Evolutionary conservation across 2,888 invertebrate species (phyloP).

Genomic region (Ectemnius continuus): DNA sequence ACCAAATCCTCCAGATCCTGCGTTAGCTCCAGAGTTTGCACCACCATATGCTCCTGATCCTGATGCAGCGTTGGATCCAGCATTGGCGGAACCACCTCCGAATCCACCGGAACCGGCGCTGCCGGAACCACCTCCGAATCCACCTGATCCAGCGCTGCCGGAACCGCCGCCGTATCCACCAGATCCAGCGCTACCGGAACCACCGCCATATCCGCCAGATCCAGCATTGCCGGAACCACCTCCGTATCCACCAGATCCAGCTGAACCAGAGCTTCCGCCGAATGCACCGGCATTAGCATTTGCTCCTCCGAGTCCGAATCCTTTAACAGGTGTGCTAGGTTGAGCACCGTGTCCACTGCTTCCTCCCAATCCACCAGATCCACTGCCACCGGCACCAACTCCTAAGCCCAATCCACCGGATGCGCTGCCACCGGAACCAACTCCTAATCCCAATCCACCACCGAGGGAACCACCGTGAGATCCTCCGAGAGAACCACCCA

Average conservation of each 20-base stretch:
- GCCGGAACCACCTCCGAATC: neutral
- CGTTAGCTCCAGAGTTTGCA: neutral
- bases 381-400: neutral
- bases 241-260: slow-evolving; percentile 23
- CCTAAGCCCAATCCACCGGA: neutral
- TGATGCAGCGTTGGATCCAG: neutral
- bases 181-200: neutral
- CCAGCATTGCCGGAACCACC: neutral
- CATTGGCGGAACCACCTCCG: neutral
- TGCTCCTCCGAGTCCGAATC: slow-evolving; percentile 9
- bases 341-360: neutral
- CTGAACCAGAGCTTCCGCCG: slow-evolving; percentile 24
- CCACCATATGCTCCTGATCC: neutral
- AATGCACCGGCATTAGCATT: slow-evolving; percentile 27
- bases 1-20: neutral
- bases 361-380: neutral
- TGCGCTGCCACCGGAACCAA: neutral
- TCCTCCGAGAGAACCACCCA: neutral
- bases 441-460: neutral
- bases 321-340: slow-evolving; percentile 1
- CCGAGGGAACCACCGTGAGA: neutral
- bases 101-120: neutral
- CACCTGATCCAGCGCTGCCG: neutral
- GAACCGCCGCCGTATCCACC: neutral
- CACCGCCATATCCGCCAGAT: neutral